A percentile compares a stretch with the other conserved stretches of the same genome.
Evolutionary conservation across 92 coral and sea anemone genomes (phyloP).

Genomic region (Plumapathes pennacea): DNA sequence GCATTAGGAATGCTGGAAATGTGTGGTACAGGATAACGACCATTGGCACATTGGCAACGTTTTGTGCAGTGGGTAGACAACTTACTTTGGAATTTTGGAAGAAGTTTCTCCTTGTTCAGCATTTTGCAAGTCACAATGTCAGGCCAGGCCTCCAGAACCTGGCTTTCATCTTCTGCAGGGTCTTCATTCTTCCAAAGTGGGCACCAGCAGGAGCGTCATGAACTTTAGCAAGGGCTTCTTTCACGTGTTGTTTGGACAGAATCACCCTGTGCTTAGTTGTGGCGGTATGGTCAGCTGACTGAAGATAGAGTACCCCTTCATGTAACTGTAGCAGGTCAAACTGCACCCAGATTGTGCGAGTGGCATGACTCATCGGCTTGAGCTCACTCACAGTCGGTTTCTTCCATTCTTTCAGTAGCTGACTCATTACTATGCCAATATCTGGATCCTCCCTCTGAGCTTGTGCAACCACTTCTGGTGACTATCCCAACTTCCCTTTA

Average conservation of each 20-base stretch:
- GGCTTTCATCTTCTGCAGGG: slow-evolving; percentile 32
- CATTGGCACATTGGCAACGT: no score
- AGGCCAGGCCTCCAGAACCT: slow-evolving; percentile 34
- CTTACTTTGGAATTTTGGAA: no score
- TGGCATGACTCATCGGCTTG: slow-evolving; percentile 9
- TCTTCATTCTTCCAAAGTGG: slow-evolving; percentile 37
- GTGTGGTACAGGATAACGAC: no score
- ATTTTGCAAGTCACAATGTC: background rate
- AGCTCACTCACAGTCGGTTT: slow-evolving; percentile 25
- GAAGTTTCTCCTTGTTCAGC: no score
- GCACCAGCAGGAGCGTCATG: slow-evolving; percentile 22
- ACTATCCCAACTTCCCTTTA: background rate
- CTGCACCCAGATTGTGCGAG: slow-evolving; percentile 26
- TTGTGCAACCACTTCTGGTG: slow-evolving; percentile 6
- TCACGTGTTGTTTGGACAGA: slow-evolving; percentile 10
- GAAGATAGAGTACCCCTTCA: slow-evolving; percentile 26
- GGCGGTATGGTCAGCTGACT: background rate
- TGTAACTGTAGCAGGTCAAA: slow-evolving; percentile 24
- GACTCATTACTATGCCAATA: slow-evolving; percentile 9
- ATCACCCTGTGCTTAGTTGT: slow-evolving; percentile 12
- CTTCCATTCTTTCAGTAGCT: slow-evolving; percentile 7
- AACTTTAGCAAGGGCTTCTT: slow-evolving; percentile 10
- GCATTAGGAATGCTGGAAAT: no score
- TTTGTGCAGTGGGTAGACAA: no score
- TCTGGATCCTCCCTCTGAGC: slow-evolving; percentile 29